These are phyloP conservation scores for Sarcophaga carnaria DNA, from an alignment of 2,888 invertebrate genomes.

Conservation along the genomic window DNA sequence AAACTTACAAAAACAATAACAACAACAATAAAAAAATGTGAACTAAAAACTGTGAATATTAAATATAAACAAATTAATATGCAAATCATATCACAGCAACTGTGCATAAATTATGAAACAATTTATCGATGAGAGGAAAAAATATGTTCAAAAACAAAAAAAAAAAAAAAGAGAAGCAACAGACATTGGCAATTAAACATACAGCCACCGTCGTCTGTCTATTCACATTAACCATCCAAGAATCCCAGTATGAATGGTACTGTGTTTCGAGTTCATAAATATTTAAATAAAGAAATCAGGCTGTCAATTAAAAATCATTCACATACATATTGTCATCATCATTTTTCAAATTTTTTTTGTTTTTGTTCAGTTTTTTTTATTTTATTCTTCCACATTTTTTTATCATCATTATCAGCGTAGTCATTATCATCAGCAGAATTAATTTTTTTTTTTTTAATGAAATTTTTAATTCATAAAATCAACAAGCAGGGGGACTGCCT, in stretches of 20 bases:
- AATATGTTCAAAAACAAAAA: no score
- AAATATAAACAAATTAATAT: conserved; percentile 58
- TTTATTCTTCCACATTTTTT: conserved; percentile 59
- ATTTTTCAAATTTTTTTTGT: conserved; percentile 47
- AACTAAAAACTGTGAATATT: conserved; percentile 17
- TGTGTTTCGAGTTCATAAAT: conserved; percentile 20
- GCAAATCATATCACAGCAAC: conserved; percentile 52
- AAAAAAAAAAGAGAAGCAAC: background rate
- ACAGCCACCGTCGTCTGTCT: no score
- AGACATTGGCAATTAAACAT: background rate
- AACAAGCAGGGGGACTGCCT: conserved; percentile 29
- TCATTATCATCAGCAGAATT: background rate
- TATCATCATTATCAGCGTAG: background rate
- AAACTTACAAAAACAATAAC: background rate
- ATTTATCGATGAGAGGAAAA: conserved; percentile 36
- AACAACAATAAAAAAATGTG: conserved; percentile 3
- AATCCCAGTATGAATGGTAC: background rate
- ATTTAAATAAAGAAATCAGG: conserved; percentile 75
- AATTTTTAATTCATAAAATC: conserved; percentile 73
- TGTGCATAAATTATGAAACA: conserved; percentile 49
- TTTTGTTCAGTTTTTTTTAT: no score
- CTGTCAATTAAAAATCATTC: conserved; percentile 72
- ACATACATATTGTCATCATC: conserved; percentile 75
- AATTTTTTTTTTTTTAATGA: conserved; percentile 7
- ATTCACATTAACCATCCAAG: no score